Conservation (phyloP, 2,113 vertebrate species). For the Platycercus adscitus region DNA sequence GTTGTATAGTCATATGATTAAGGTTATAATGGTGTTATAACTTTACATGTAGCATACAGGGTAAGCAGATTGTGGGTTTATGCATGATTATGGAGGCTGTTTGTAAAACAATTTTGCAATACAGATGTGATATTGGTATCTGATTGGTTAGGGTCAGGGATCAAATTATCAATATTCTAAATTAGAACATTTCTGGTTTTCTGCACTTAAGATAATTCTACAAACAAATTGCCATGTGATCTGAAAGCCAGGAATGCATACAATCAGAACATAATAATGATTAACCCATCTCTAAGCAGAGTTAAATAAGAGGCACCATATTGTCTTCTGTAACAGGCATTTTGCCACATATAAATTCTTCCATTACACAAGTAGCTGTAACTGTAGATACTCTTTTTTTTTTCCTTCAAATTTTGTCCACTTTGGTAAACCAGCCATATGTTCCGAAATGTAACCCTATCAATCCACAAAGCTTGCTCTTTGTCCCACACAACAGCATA, state of each 20-base stretch:
- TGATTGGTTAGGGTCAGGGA: neutral
- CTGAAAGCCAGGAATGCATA: slow-evolving; percentile 29
- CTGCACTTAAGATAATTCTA: neutral
- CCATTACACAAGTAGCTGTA: slow-evolving; percentile 33
- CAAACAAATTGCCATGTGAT: neutral
- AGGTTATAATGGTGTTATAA: slow-evolving; percentile 75
- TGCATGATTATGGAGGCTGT: neutral
- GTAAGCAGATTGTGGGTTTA: slow-evolving; percentile 52
- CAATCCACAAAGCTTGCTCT: slow-evolving; percentile 71
- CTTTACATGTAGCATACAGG: slow-evolving; percentile 54
- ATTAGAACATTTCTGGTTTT: neutral
- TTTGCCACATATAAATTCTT: neutral
- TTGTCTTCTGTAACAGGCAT: neutral
- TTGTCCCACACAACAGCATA: slow-evolving; percentile 75
- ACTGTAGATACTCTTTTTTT: slow-evolving; percentile 40
- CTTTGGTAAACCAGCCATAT: slow-evolving; percentile 79
- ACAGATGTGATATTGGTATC: neutral
- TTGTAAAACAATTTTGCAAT: neutral
- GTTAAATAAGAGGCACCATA: neutral
- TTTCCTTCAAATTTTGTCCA: slow-evolving; percentile 66
- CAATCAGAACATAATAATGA: neutral
- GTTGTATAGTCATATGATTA: slow-evolving; percentile 75
- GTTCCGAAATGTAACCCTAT: slow-evolving; percentile 80
- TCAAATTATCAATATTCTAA: slow-evolving; percentile 36
- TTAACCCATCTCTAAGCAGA: neutral